These are phyloP conservation scores for Drepanosiphum platanoidis DNA, from an alignment of 2,888 invertebrate genomes.

Conservation along the genomic window DNA sequence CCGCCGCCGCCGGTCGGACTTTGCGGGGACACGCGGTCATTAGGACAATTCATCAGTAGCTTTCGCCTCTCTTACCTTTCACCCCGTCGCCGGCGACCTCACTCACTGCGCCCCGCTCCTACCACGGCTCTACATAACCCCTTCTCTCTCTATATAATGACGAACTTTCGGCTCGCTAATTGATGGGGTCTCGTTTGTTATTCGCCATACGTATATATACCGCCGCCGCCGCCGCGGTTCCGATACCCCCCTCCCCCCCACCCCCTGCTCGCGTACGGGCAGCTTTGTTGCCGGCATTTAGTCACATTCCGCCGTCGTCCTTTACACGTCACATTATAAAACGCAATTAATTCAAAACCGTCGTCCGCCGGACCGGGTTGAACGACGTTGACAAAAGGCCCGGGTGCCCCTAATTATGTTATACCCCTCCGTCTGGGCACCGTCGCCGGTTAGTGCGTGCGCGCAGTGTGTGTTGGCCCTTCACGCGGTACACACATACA, in stretches of 20 bases:
- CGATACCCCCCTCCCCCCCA: background rate
- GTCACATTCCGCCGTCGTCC: slow-evolving; percentile 58
- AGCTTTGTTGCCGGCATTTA: slow-evolving; percentile 58
- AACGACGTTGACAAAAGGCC: slow-evolving; percentile 62
- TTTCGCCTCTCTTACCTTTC: slow-evolving; percentile 57
- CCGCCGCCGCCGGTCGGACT: slow-evolving; percentile 31
- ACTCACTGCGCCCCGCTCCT: background rate
- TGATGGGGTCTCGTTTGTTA: slow-evolving; percentile 62
- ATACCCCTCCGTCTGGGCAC: slow-evolving; percentile 1
- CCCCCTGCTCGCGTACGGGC: background rate
- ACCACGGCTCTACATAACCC: slow-evolving; percentile 14
- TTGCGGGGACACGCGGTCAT: slow-evolving; percentile 50
- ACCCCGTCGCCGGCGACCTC: background rate
- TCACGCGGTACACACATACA: background rate
- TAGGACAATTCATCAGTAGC: slow-evolving; percentile 61
- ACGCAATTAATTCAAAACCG: slow-evolving; percentile 61
- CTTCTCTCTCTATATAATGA: slow-evolving; percentile 50
- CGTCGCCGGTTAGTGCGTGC: slow-evolving; percentile 1
- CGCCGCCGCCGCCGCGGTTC: background rate
- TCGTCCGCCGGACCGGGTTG: slow-evolving; percentile 50
- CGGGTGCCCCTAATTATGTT: slow-evolving; percentile 61
- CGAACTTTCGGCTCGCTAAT: slow-evolving; percentile 61
- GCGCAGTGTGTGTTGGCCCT: slow-evolving; percentile 36
- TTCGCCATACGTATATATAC: slow-evolving; percentile 34
- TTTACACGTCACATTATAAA: slow-evolving; percentile 60